Evolutionary conservation across 2,113 vertebrate genomes (phyloP).

Genomic region (Equus przewalskii): DNA sequence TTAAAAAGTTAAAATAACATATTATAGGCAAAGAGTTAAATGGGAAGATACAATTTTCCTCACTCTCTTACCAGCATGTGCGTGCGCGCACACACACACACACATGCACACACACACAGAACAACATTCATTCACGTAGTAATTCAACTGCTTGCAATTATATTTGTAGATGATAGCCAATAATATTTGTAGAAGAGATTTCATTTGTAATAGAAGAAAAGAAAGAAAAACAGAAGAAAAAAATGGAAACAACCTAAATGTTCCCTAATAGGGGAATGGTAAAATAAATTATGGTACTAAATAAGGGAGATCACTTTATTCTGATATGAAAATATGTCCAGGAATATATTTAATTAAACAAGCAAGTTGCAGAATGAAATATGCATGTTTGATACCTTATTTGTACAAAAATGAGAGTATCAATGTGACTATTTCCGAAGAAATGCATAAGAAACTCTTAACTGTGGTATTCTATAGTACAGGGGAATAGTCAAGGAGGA

Average conservation of each 20-base stretch:
- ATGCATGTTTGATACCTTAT: neutral
- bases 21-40: neutral
- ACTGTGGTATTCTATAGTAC: neutral
- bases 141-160: neutral
- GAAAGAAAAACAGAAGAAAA: neutral
- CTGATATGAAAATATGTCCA: neutral
- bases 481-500: neutral
- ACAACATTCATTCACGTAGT: no score
- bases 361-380: neutral
- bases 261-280: neutral
- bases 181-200: neutral
- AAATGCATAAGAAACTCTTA: conserved; percentile 2
- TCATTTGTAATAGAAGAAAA: neutral
- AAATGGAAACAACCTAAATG: neutral
- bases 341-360: conserved; percentile 32
- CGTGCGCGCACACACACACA: neutral
- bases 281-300: conserved; percentile 10
- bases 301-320: neutral
- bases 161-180: neutral
- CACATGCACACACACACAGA: neutral
- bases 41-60: neutral
- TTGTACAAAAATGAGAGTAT: conserved; percentile 13
- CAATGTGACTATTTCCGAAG: conserved; percentile 3
- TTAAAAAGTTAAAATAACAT: neutral
- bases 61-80: rapidly evolving